Evolutionary conservation across 2,113 vertebrate genomes (phyloP).

Genomic region (Acanthochromis polyacanthus): DNA sequence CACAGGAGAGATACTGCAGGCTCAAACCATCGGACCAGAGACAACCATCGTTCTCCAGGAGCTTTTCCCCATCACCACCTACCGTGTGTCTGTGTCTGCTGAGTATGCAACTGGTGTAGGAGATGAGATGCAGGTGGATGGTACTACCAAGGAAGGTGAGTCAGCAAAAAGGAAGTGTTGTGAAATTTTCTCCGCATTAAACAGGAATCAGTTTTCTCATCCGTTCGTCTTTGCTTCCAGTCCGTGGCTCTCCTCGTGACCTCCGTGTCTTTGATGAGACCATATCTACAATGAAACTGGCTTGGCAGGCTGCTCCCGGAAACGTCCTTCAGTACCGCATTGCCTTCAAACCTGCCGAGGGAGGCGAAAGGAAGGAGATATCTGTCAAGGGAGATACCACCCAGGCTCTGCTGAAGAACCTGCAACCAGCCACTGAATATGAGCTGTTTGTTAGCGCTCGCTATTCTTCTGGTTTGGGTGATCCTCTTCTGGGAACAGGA

Average conservation of each 20-base stretch:
- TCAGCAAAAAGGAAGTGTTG: neutral
- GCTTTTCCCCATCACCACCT: constrained; percentile 93
- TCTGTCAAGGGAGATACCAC: constrained; percentile 88
- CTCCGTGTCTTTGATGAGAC: constrained; percentile 92
- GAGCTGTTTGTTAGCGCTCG: constrained; percentile 91
- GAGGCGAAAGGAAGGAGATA: constrained; percentile 91
- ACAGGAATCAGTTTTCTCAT: neutral
- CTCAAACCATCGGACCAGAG: constrained; percentile 88
- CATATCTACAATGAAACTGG: constrained; percentile 91
- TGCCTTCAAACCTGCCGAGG: constrained; percentile 88
- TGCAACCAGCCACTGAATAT: constrained; percentile 90
- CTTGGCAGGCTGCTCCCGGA: constrained; percentile 92
- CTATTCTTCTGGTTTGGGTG: constrained; percentile 91
- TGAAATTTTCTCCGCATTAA: neutral
- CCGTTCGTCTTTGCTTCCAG: constrained; percentile 77
- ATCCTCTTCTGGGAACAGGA: constrained; percentile 91
- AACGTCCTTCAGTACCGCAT: constrained; percentile 93
- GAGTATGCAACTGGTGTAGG: constrained; percentile 91
- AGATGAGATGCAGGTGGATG: constrained; percentile 85
- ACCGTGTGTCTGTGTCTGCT: constrained; percentile 92
- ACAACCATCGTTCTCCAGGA: constrained; percentile 90
- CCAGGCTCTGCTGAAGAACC: constrained; percentile 85
- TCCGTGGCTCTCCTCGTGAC: constrained; percentile 91
- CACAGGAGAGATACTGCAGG: constrained; percentile 86
- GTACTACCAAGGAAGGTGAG: constrained; percentile 96